A percentile compares a stretch with the other conserved stretches of the same genome.
Evolutionary conservation across 2,888 invertebrate genomes (phyloP).

Genomic region (Nymphalis c-album): DNA sequence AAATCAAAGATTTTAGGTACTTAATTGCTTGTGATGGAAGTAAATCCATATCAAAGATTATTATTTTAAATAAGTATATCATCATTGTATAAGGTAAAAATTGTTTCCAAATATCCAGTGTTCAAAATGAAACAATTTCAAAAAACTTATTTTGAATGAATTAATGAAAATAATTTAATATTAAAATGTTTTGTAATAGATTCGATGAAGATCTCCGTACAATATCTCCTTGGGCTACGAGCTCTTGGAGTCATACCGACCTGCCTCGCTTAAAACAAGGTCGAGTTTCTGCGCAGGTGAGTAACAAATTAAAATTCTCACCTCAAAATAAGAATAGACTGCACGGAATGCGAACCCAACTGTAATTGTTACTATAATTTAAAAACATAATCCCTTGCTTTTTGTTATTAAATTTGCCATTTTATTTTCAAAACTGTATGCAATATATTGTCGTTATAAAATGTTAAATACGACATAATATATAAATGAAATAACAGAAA

Average conservation of each 20-base stretch:
- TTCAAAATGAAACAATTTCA: no score
- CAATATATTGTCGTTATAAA: no score
- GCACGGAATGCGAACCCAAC: neutral
- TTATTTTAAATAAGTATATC: no score
- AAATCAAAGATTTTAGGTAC: conserved; percentile 90
- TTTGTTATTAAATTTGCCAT: neutral
- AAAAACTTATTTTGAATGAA: no score
- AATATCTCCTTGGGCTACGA: conserved; percentile 87
- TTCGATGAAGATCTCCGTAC: conserved; percentile 85
- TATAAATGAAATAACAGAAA: neutral
- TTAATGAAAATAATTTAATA: neutral
- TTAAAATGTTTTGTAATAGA: conserved; percentile 46
- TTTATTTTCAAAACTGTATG: neutral
- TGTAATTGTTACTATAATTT: conserved; percentile 1
- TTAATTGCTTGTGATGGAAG: no score
- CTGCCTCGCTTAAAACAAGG: conserved; percentile 87
- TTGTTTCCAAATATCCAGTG: no score
- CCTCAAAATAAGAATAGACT: conserved; percentile 13
- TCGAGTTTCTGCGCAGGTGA: conserved; percentile 88
- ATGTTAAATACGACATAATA: neutral
- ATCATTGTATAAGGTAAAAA: no score
- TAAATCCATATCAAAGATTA: no score
- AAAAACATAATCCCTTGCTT: neutral
- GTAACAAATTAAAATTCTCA: conserved; percentile 23
- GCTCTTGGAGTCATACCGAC: conserved; percentile 90